Conservation (phyloP, 2,888 invertebrate genomes). For the Ectemnius lituratus region DNA sequence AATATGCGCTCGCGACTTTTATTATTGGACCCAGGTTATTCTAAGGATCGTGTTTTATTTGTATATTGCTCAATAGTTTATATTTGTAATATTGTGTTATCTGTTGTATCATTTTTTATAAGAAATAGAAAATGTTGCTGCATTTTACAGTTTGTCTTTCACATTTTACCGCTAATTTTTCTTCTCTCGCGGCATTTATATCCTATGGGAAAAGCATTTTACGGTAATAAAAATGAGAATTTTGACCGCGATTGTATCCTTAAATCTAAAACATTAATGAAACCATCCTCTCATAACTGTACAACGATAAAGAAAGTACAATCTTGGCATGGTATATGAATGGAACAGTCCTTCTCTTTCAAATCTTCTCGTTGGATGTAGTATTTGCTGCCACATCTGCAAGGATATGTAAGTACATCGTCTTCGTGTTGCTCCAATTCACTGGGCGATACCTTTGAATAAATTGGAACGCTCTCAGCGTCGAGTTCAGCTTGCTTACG, state of each 20-base stretch:
- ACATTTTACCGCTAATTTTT: not conserved
- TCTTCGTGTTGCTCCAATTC: slow-evolving; percentile 79
- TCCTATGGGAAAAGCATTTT: not conserved
- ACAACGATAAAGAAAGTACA: slow-evolving; percentile 86
- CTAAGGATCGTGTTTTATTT: slow-evolving; percentile 75
- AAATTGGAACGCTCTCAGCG: slow-evolving; percentile 80
- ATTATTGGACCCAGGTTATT: slow-evolving; percentile 73
- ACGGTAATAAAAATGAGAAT: not conserved
- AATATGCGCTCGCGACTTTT: slow-evolving; percentile 68
- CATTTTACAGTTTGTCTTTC: slow-evolving; percentile 64
- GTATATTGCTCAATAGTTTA: slow-evolving; percentile 78
- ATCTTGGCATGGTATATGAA: slow-evolving; percentile 82
- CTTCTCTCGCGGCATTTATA: not conserved
- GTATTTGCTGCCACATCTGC: slow-evolving; percentile 86
- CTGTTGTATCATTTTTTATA: slow-evolving; percentile 78
- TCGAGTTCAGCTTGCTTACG: slow-evolving; percentile 81
- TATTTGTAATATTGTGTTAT: slow-evolving; percentile 77
- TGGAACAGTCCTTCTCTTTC: slow-evolving; percentile 61
- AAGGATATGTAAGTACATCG: slow-evolving; percentile 79
- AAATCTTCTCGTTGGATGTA: slow-evolving; percentile 76
- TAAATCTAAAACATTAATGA: not conserved
- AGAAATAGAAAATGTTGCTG: slow-evolving; percentile 77
- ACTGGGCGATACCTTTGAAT: slow-evolving; percentile 79
- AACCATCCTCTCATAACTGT: slow-evolving; percentile 60
- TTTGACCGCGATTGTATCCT: not conserved